Conservation (phyloP, 2,113 vertebrate genomes). For the Colistium nudipinnis region DNA sequence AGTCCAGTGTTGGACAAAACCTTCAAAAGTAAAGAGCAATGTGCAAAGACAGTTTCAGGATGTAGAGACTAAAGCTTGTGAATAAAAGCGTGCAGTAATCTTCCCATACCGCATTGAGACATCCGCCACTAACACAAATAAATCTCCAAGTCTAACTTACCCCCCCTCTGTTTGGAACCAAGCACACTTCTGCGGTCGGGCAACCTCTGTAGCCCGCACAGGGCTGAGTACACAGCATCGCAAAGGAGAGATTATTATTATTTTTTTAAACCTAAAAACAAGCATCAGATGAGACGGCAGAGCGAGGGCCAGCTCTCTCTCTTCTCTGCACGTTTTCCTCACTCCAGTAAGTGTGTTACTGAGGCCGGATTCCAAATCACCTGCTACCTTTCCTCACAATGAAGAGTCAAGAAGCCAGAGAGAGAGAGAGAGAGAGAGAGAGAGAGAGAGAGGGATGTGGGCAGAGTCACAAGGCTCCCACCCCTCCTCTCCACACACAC, state of each 20-base stretch:
- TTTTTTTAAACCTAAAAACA: conserved; percentile 65
- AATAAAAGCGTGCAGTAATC: background rate
- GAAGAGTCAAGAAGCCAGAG: conserved; percentile 42
- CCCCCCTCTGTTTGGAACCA: conserved; percentile 54
- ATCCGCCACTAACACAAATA: conserved; percentile 22
- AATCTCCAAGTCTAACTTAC: conserved; percentile 69
- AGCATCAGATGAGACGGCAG: conserved; percentile 50
- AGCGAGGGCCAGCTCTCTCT: conserved; percentile 51
- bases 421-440: conserved; percentile 20
- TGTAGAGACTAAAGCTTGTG: background rate
- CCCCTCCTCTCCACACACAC: conserved; percentile 51
- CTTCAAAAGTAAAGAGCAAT: conserved; percentile 1
- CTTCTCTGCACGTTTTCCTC: conserved; percentile 56
- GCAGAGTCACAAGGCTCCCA: conserved; percentile 58
- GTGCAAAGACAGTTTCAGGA: background rate
- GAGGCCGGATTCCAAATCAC: conserved; percentile 67
- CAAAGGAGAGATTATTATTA: conserved; percentile 63
- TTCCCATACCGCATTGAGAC: conserved; percentile 15
- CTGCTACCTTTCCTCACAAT: conserved; percentile 58
- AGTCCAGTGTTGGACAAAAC: conserved; percentile 3
- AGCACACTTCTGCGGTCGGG: conserved; percentile 67
- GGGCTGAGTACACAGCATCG: conserved; percentile 79
- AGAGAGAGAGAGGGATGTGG: conserved; percentile 3
- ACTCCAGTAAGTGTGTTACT: conserved; percentile 65
- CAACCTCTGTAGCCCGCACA: conserved; percentile 72